phyloP scores from a whole-genome alignment of 1,140 invertebrate species.

The Papilio polyxenes region DNA sequence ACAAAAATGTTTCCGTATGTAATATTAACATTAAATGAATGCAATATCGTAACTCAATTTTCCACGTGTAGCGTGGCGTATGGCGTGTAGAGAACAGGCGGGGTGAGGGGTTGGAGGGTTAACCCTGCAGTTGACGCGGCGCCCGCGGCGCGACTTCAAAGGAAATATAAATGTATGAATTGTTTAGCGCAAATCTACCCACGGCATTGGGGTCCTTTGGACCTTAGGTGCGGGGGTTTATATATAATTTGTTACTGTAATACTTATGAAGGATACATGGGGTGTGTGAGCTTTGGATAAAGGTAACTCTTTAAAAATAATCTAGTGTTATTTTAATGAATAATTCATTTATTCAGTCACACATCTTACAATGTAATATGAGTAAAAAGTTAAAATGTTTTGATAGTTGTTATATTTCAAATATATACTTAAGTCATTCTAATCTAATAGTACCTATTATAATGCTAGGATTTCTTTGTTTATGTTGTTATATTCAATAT shows the following conservation, averaged over 20 bases:
- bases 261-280: constrained; percentile 20
- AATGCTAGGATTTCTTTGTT: too few species aligned
- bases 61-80: constrained; percentile 67
- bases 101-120: constrained; percentile 55
- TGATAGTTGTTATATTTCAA: background rate
- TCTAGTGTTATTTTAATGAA: background rate
- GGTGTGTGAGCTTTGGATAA: background rate
- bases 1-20: background rate
- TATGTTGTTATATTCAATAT: too few species aligned
- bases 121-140: constrained; percentile 71
- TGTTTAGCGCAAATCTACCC: constrained; percentile 74
- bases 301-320: background rate
- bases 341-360: background rate
- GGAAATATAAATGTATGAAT: constrained; percentile 77
- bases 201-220: constrained; percentile 57
- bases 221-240: constrained; percentile 52
- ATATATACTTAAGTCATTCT: too few species aligned
- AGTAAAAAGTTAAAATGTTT: too few species aligned
- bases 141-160: constrained; percentile 74
- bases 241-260: constrained; percentile 48
- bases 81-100: constrained; percentile 53
- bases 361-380: too few species aligned
- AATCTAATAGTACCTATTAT: background rate
- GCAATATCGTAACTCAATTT: constrained; percentile 58
- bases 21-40: constrained; percentile 40